These are phyloP conservation scores for Helogale parvula DNA, from an alignment of 2,113 vertebrate genomes.

Conservation along the genomic window DNA sequence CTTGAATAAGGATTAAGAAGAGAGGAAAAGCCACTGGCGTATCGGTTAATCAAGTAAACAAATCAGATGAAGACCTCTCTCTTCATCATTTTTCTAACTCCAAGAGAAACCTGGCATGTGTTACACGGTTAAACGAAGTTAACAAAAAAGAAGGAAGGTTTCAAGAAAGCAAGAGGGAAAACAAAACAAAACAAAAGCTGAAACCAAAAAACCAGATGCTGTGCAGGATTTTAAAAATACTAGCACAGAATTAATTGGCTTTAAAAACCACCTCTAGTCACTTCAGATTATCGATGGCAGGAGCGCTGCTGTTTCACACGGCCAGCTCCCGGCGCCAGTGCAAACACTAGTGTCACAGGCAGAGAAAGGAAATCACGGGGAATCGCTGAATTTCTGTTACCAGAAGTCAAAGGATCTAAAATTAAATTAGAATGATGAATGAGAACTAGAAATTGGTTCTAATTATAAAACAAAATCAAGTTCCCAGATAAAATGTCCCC, in stretches of 20 bases:
- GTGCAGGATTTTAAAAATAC: not conserved
- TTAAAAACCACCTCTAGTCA: not conserved
- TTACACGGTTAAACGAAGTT: not conserved
- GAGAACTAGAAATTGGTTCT: conserved; percentile 21
- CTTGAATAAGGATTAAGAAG: not conserved
- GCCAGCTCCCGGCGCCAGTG: not conserved
- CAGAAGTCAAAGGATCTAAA: conserved; percentile 1
- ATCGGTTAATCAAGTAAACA: not conserved
- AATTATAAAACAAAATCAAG: conserved; percentile 32
- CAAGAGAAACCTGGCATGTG: not conserved
- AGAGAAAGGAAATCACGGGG: not conserved
- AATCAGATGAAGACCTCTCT: not conserved
- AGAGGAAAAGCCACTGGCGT: not conserved
- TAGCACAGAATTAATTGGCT: not conserved
- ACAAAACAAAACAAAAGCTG: not conserved
- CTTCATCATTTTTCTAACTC: not conserved
- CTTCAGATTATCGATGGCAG: not conserved
- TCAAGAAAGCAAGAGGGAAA: not conserved
- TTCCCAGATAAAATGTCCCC: not conserved
- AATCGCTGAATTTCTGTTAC: not conserved
- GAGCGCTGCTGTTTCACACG: rapidly evolving
- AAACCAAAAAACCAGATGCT: not conserved
- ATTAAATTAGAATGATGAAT: not conserved
- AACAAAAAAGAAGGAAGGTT: not conserved
- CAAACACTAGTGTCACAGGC: not conserved